These are phyloP conservation scores for Apamea anceps DNA, from an alignment of 2,888 invertebrate species.

Conservation along the genomic window DNA sequence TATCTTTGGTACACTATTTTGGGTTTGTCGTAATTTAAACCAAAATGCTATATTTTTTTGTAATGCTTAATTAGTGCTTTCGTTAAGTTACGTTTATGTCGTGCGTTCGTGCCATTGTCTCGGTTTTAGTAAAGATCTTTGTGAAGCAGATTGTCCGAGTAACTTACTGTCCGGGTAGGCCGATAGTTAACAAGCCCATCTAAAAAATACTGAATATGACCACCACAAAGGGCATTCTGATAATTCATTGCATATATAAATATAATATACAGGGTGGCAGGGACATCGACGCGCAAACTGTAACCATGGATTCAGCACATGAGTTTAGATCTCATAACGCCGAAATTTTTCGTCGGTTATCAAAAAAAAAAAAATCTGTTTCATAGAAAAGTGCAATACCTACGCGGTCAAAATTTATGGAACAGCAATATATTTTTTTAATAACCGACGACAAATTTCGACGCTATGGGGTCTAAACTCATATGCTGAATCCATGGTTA, in stretches of 20 bases:
- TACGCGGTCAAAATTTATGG: no score
- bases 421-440: no score
- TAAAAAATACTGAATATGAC: not conserved
- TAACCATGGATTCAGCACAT: no score
- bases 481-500: no score
- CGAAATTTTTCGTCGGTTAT: no score
- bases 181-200: not conserved
- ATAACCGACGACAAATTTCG: no score
- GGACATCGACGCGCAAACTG: no score
- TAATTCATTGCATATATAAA: not conserved
- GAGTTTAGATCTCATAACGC: no score
- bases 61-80: not conserved
- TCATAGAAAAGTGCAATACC: no score
- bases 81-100: not conserved
- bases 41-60: not conserved
- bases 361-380: no score
- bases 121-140: not conserved
- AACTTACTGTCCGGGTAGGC: not conserved
- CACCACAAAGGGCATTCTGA: not conserved
- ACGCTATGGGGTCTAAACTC: no score
- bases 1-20: not conserved
- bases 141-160: not conserved
- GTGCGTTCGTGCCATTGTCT: not conserved
- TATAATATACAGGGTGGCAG: no score
- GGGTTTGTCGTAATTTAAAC: not conserved